A percentile compares a stretch with the other conserved stretches of the same genome.
Conservation (phyloP, 2,113 vertebrate genomes). For the Alces alces region DNA sequence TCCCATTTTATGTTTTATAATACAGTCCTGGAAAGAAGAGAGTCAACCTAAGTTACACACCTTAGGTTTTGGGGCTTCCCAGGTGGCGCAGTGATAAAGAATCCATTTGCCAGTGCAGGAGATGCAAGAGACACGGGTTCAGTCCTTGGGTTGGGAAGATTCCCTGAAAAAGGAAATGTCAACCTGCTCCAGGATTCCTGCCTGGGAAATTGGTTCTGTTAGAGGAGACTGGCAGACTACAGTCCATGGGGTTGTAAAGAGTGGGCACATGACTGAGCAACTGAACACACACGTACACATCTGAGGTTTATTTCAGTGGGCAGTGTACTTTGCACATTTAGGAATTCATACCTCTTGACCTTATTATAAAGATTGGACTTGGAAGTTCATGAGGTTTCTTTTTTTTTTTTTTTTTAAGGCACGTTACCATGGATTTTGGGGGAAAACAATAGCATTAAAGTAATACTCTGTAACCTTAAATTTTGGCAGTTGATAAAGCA, state of each 20-base stretch:
- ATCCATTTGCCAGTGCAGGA: neutral
- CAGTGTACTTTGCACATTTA: neutral
- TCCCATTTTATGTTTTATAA: neutral
- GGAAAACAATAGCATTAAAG: slow-evolving; percentile 6
- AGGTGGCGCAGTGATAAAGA: neutral
- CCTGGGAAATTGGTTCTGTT: neutral
- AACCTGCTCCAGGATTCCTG: neutral
- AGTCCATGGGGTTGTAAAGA: neutral
- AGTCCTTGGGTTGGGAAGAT: neutral
- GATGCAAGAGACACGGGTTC: neutral
- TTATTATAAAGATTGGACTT: neutral
- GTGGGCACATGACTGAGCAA: neutral
- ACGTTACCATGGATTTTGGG: neutral
- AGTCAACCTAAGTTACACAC: neutral
- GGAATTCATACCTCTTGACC: neutral
- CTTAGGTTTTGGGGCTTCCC: neutral
- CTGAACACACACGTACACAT: neutral
- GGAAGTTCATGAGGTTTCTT: neutral
- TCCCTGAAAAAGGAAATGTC: neutral
- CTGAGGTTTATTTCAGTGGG: neutral
- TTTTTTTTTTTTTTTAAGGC: neutral
- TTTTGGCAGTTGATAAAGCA: slow-evolving; percentile 45
- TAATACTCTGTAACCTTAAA: slow-evolving; percentile 4
- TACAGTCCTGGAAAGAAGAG: neutral
- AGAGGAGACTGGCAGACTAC: neutral